phyloP scores from a whole-genome alignment of 2,888 invertebrate genomes.

The Sympetrum striolatum region DNA sequence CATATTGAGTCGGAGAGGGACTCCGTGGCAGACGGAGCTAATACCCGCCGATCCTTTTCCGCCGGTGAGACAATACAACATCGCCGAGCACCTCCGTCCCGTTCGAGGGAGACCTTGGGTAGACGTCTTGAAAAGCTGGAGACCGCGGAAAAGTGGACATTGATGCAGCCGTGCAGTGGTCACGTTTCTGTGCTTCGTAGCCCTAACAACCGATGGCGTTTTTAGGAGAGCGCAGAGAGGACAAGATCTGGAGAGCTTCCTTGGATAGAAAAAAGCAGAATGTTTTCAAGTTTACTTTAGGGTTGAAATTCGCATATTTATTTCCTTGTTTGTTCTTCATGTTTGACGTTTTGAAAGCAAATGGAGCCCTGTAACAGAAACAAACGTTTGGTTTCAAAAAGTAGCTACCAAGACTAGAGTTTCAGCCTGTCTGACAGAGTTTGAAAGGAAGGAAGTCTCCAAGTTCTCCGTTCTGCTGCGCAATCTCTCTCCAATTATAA shows the following conservation, averaged over 20 bases:
- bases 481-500: not conserved
- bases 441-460: not conserved
- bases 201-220: not conserved
- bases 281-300: not conserved
- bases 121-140: not conserved
- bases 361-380: not conserved
- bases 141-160: not conserved
- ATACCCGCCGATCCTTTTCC: not conserved
- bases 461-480: not conserved
- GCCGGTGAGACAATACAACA: not conserved
- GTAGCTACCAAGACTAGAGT: not conserved
- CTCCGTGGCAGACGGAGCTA: not conserved
- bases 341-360: not conserved
- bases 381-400: not conserved
- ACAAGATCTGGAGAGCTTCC: too few species aligned
- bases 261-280: too few species aligned
- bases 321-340: not conserved
- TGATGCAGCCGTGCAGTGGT: not conserved
- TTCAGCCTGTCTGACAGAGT: not conserved
- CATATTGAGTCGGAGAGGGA: slow-evolving; percentile 23
- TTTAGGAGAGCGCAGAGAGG: too few species aligned
- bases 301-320: not conserved
- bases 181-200: not conserved
- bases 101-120: not conserved
- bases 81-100: not conserved